Evolutionary conservation across 1,140 invertebrate species (phyloP).

Genomic region (Calosoma granatense): DNA sequence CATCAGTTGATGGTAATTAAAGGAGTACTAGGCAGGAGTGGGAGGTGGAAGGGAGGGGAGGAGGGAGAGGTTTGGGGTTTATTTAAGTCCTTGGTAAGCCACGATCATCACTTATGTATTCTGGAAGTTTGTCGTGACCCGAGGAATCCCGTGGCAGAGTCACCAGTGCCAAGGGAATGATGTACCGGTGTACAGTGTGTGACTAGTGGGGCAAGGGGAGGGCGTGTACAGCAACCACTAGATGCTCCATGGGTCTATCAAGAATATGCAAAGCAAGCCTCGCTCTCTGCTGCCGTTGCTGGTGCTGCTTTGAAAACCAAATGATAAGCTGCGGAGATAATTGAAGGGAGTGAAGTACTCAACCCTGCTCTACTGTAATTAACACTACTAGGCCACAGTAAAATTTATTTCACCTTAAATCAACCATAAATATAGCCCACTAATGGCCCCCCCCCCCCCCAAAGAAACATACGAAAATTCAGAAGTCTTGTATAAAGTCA

Average conservation of each 20-base stretch:
- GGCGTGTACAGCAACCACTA: background rate
- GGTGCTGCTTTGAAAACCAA: slow-evolving; percentile 19
- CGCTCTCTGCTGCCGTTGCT: slow-evolving; percentile 8
- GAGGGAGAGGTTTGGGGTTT: background rate
- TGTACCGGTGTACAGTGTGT: too few relatives aligned
- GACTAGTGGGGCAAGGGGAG: background rate
- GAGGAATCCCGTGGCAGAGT: too few relatives aligned
- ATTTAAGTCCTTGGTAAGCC: slow-evolving; percentile 5
- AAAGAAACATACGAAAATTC: too few relatives aligned
- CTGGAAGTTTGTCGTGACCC: slow-evolving; percentile 7
- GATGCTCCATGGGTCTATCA: slow-evolving; percentile 9
- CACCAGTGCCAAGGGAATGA: too few relatives aligned
- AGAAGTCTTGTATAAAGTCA: too few relatives aligned
- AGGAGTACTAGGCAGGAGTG: too few relatives aligned
- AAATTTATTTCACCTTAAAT: too few relatives aligned
- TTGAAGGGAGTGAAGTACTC: slow-evolving; percentile 14
- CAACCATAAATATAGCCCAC: background rate
- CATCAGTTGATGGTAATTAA: slow-evolving; percentile 5
- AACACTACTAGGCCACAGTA: background rate
- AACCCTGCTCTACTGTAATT: background rate
- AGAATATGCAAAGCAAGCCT: slow-evolving; percentile 16
- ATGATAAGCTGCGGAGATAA: slow-evolving; percentile 19
- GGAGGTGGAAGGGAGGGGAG: too few relatives aligned
- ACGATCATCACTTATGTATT: slow-evolving; percentile 5
- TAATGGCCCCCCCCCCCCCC: too few relatives aligned